Base-by-base conservation (phyloP, 2,888 invertebrate genomes). In the Suillia variegata region DNA sequence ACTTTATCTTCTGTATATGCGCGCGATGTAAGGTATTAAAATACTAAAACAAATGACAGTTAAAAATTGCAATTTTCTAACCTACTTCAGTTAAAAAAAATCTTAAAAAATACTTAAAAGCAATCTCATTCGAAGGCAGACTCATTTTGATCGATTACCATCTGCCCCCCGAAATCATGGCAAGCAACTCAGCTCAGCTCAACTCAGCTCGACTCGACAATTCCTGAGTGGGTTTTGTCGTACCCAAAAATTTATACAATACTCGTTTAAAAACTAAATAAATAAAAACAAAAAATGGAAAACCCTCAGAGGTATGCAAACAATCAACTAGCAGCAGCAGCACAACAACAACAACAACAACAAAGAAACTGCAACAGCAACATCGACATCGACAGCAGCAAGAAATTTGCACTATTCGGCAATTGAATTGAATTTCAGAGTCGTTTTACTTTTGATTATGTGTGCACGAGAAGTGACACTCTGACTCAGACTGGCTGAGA, bases 371-470 rank as follows among this genome's bases (percentile, higher is more conserved):
- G 31, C 24, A 47, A 18, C 47, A 31, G 18, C 47, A 18, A n/a
- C 5, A 31, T 8, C 54, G 47, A 42, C 45, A 45, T 12, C 33
- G 24, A 38, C 31, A 42, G 42, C 3, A 34, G 20, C 42, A 31
- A 31, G 6, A 26, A 34, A 34, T 67, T 64, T 68, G 71, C 71
- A 72, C 72, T 71, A 71, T 71, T 71, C 70, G 63, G 69, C 72
- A 71, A 71, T 71, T 71, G 72, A 71, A 31, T 31, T 31, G 31
- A 31, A 31, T 31, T 31, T 31, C 6, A 31, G 12, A 8, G n/a
- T 31, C 12, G 31, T 31, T 31, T 12, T 6, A 31, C 6, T 31
- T 31, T 31, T 12, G 31, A 12, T 31, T 8, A 31, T 31, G 31
- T 31, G 31, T 31, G 31, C 31, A 31, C 31, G 31, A 31, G 31